Conservation (phyloP, 2,113 vertebrate species). For the Thymallus thymallus region DNA sequence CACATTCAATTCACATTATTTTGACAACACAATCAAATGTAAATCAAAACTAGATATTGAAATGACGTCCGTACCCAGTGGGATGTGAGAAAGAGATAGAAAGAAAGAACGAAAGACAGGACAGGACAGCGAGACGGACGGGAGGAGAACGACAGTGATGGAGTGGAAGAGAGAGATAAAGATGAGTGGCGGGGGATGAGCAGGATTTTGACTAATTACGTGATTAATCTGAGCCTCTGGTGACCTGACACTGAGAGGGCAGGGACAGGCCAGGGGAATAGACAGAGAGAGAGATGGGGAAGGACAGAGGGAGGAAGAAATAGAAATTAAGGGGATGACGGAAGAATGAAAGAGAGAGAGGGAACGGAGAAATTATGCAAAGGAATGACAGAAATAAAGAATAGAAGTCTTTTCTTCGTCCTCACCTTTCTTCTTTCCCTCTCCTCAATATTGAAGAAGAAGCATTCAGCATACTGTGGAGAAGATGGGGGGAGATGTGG, state of each 20-base stretch:
- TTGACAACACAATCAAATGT: no score
- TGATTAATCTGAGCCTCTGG: slow-evolving; percentile 10
- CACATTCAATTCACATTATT: no score
- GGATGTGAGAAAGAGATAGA: neutral
- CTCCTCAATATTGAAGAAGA: slow-evolving; percentile 66
- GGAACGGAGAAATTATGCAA: no score
- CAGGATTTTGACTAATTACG: neutral
- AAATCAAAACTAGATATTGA: no score
- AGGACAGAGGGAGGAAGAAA: neutral
- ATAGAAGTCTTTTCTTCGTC: no score
- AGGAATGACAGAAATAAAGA: no score
- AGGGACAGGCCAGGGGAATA: neutral
- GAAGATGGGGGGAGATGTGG: slow-evolving; percentile 7
- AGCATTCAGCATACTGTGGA: slow-evolving; percentile 67
- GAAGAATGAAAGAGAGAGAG: no score
- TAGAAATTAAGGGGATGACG: no score
- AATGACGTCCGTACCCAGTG: no score
- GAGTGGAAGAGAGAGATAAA: neutral
- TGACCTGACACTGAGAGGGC: neutral
- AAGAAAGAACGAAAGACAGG: neutral
- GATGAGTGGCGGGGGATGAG: slow-evolving; percentile 1
- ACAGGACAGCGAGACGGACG: neutral
- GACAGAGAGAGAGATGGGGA: neutral
- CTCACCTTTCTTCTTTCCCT: slow-evolving; percentile 63
- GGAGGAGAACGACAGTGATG: neutral